Percentiles rank a stretch among this genome's conserved stretches.
Conservation (phyloP, 2,113 vertebrate species). For the Paradisaea rubra region DNA sequence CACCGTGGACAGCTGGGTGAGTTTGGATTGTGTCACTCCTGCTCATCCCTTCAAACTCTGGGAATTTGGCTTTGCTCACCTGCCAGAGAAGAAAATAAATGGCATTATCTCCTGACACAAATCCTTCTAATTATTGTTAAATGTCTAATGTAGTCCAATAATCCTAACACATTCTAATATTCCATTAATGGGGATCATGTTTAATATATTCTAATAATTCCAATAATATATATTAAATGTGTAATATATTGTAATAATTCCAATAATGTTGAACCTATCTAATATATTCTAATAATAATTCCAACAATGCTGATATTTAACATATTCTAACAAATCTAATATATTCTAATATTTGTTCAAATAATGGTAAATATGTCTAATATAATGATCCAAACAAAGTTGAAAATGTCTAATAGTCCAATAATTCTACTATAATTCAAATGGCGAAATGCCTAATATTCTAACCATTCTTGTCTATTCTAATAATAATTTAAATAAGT, state of each 20-base stretch:
- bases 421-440: not conserved
- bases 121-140: not conserved
- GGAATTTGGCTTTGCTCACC: not conserved
- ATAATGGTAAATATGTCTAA: not conserved
- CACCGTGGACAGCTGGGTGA: not conserved
- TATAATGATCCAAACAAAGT: not conserved
- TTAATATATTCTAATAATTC: no score
- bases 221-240: not conserved
- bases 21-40: not conserved
- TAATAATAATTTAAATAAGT: not conserved
- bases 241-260: not conserved
- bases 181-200: not conserved
- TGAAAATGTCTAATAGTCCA: not conserved
- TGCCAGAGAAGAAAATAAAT: not conserved
- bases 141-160: not conserved
- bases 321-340: not conserved
- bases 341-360: not conserved
- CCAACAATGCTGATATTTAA: not conserved
- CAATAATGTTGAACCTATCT: not conserved
- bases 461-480: not conserved
- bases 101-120: not conserved
- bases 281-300: not conserved
- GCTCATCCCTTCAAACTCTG: not conserved
- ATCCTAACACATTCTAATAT: not conserved
- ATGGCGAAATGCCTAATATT: not conserved